A percentile compares a stretch with the other conserved stretches of the same genome.
These are phyloP conservation scores for Asbolus verrucosus DNA, from an alignment of 1,140 invertebrate genomes.

Conservation along the genomic window DNA sequence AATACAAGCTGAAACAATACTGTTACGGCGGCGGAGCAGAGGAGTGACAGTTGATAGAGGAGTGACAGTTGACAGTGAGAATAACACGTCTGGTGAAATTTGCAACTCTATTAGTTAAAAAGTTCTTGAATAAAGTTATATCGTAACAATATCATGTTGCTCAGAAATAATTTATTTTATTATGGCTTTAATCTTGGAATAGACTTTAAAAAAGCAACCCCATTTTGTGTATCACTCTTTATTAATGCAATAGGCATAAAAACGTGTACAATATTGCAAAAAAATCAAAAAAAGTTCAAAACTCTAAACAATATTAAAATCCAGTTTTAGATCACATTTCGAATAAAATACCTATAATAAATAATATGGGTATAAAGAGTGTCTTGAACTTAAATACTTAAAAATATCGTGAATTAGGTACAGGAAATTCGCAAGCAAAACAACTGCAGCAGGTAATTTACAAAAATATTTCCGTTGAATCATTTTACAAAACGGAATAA, in stretches of 20 bases:
- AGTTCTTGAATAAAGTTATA: too few species aligned
- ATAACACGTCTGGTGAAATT: too few species aligned
- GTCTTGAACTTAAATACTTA: neutral
- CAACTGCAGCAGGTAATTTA: constrained; percentile 10
- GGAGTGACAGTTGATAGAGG: too few species aligned
- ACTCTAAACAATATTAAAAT: constrained; percentile 20
- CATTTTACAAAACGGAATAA: neutral
- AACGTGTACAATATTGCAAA: constrained; percentile 38
- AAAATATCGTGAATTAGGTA: constrained; percentile 10
- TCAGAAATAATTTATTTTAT: neutral
- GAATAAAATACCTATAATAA: too few species aligned
- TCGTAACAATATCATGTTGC: too few species aligned
- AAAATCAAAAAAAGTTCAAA: constrained; percentile 9
- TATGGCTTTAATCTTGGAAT: neutral
- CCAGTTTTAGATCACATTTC: too few species aligned
- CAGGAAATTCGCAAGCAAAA: constrained; percentile 13
- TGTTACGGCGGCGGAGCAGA: too few species aligned
- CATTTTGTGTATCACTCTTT: constrained; percentile 38
- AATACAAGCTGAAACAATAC: too few species aligned
- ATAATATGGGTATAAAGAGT: too few species aligned
- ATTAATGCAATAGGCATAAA: constrained; percentile 45
- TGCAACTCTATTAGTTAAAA: too few species aligned
- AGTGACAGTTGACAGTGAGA: too few species aligned
- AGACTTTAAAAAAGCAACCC: too few species aligned
- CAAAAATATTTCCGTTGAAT: constrained; percentile 31